phyloP scores from a whole-genome alignment of 2,888 invertebrate genomes.

The Lomographa bimaculata region DNA sequence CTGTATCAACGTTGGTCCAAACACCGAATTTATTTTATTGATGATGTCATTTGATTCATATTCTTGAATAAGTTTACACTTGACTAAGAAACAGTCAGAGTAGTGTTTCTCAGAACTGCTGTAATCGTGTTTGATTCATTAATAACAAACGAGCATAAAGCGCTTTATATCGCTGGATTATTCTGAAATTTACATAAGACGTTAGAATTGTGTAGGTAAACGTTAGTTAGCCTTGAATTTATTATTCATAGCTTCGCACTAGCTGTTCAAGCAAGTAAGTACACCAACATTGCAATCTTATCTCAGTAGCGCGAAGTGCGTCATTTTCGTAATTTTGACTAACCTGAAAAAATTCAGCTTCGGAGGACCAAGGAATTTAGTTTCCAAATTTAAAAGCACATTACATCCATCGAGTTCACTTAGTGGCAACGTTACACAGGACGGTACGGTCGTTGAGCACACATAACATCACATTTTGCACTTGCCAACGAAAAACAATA shows the following conservation, averaged over 20 bases:
- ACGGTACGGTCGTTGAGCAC: constrained; percentile 69
- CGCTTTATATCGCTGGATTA: constrained; percentile 16
- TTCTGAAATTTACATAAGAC: constrained; percentile 37
- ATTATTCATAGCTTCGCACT: constrained; percentile 39
- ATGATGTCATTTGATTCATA: constrained; percentile 40
- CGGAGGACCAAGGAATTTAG: constrained; percentile 44
- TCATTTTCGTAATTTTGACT: constrained; percentile 33
- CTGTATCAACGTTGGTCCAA: constrained; percentile 24
- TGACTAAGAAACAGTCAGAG: constrained; percentile 31
- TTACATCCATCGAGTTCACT: constrained; percentile 76
- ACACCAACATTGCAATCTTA: constrained; percentile 26
- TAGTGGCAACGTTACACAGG: constrained; percentile 72
- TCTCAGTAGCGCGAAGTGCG: constrained; percentile 22
- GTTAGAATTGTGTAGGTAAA: constrained; percentile 31
- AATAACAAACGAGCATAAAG: constrained; percentile 27
- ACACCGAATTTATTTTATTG: constrained; percentile 32
- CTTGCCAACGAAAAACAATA: constrained; percentile 66
- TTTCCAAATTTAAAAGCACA: constrained; percentile 74
- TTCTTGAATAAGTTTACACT: constrained; percentile 34
- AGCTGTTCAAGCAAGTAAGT: not conserved
- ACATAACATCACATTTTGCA: constrained; percentile 82
- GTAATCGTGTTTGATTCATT: constrained; percentile 33
- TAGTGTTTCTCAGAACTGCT: constrained; percentile 26
- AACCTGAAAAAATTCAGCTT: constrained; percentile 57
- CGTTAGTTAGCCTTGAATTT: constrained; percentile 43